Evolutionary conservation across 2,113 vertebrate species (phyloP).

Genomic region (Pipra filicauda): DNA sequence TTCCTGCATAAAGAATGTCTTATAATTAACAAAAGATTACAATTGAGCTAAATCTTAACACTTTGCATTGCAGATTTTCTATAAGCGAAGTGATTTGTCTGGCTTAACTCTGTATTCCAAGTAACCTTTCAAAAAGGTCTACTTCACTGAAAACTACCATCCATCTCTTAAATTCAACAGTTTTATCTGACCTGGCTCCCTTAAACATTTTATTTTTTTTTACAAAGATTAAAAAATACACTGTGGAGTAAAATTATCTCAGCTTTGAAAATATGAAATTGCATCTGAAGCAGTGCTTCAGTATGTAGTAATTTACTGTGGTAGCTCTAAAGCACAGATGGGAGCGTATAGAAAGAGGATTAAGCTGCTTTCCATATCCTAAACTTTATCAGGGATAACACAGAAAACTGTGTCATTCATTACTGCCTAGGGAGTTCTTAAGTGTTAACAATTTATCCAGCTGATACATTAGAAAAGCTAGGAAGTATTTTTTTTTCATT

Average conservation of each 20-base stretch:
- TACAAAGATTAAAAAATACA: slow-evolving; percentile 58
- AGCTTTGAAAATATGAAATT: slow-evolving; percentile 65
- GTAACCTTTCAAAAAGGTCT: slow-evolving; percentile 2
- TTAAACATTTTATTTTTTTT: slow-evolving; percentile 55
- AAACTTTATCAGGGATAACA: slow-evolving; percentile 70
- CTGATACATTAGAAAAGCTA: slow-evolving; percentile 61
- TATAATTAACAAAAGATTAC: slow-evolving; percentile 57
- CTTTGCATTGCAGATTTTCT: slow-evolving; percentile 14
- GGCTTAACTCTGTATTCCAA: background rate
- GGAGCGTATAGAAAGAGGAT: slow-evolving; percentile 66
- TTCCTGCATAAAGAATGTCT: slow-evolving; percentile 5
- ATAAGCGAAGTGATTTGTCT: slow-evolving; percentile 52
- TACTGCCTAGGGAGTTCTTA: slow-evolving; percentile 64
- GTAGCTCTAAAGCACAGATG: slow-evolving; percentile 64
- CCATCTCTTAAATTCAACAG: slow-evolving; percentile 2
- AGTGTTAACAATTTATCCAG: slow-evolving; percentile 72
- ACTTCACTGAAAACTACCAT: background rate
- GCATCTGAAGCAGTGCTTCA: slow-evolving; percentile 35
- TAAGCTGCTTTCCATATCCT: slow-evolving; percentile 71
- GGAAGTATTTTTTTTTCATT: slow-evolving; percentile 60
- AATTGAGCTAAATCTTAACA: slow-evolving; percentile 37
- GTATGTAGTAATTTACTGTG: slow-evolving; percentile 45
- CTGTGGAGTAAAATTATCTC: slow-evolving; percentile 40
- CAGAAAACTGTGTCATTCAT: slow-evolving; percentile 72
- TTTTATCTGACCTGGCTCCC: slow-evolving; percentile 42